These are phyloP conservation scores for Arvicanthis niloticus DNA, from an alignment of 2,113 vertebrate species.

Conservation along the genomic window DNA sequence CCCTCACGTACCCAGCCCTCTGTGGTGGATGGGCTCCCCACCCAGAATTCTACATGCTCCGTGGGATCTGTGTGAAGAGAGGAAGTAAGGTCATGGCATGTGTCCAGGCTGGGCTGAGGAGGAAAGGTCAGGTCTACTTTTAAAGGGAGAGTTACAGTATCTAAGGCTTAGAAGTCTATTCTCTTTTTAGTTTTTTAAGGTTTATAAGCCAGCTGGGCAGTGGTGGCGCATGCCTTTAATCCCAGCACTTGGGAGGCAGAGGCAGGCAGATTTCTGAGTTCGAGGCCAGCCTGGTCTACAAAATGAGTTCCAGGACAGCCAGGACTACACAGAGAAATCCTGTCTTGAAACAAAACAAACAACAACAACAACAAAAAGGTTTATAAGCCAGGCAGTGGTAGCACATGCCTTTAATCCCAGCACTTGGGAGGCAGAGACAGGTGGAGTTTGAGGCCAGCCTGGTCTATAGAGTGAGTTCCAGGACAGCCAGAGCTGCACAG, in stretches of 20 bases:
- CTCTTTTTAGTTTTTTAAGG: neutral
- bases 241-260: neutral
- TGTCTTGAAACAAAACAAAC: too few species aligned
- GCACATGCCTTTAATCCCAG: neutral
- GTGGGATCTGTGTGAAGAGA: constrained; percentile 87
- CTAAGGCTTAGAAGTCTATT: neutral
- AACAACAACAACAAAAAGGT: too few species aligned
- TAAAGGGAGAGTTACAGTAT: neutral
- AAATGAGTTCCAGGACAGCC: neutral
- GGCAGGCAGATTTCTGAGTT: neutral
- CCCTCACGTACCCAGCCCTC: constrained; percentile 91
- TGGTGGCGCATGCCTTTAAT: neutral
- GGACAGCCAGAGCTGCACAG: neutral
- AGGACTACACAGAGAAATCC: neutral
- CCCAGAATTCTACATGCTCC: constrained; percentile 87
- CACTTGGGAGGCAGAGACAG: neutral
- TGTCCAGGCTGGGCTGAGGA: neutral
- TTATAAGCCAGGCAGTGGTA: neutral
- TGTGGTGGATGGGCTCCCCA: constrained; percentile 74
- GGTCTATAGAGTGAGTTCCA: neutral
- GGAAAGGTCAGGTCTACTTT: neutral
- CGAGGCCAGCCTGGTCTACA: neutral
- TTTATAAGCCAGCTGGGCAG: neutral
- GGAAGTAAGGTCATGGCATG: neutral
- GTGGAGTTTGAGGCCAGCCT: neutral